phyloP scores from a whole-genome alignment of 2,797 vertebrate species.

The Epinephelus malabaricus region DNA sequence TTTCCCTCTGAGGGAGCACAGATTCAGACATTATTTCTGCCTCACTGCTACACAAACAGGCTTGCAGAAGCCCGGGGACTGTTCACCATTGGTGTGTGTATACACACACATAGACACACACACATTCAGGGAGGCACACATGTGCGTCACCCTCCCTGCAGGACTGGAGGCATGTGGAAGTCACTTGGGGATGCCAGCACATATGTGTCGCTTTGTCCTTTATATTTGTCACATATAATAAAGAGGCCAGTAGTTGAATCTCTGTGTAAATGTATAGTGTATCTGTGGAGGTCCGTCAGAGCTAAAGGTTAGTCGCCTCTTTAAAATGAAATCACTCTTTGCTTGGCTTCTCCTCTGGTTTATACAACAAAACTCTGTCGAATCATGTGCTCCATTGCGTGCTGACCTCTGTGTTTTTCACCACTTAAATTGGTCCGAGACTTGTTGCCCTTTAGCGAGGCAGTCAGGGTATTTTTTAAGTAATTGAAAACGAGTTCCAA shows the following conservation, averaged over 20 bases:
- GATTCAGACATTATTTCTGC: slow-evolving; percentile 82
- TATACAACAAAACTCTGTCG: slow-evolving; percentile 37
- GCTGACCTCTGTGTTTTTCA: slow-evolving; percentile 45
- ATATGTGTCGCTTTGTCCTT: slow-evolving; percentile 72
- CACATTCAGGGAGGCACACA: slow-evolving; percentile 37
- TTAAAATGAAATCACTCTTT: slow-evolving; percentile 49
- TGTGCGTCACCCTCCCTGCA: slow-evolving; percentile 57
- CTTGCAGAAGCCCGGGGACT: slow-evolving; percentile 72
- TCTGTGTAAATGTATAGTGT: slow-evolving; percentile 7
- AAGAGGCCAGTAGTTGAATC: slow-evolving; percentile 43
- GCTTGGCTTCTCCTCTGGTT: slow-evolving; percentile 52
- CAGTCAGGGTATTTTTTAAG: slow-evolving; percentile 2
- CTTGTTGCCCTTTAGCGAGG: slow-evolving; percentile 57
- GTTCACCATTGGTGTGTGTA: slow-evolving; percentile 59
- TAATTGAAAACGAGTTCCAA: slow-evolving; percentile 31
- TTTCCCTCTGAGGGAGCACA: slow-evolving; percentile 75
- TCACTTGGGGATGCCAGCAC: slow-evolving; percentile 68
- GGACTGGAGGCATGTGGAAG: slow-evolving; percentile 66
- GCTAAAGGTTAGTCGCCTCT: slow-evolving; percentile 59
- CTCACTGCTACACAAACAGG: slow-evolving; percentile 82
- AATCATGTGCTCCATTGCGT: slow-evolving; percentile 56
- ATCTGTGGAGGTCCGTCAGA: background rate
- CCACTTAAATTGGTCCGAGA: slow-evolving; percentile 39
- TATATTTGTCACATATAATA: slow-evolving; percentile 52
- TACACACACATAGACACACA: slow-evolving; percentile 27